A percentile compares a stretch with the other conserved stretches of the same genome.
phyloP scores from a whole-genome alignment of 1,140 invertebrate genomes.

The Phenacoccus solenopsis region DNA sequence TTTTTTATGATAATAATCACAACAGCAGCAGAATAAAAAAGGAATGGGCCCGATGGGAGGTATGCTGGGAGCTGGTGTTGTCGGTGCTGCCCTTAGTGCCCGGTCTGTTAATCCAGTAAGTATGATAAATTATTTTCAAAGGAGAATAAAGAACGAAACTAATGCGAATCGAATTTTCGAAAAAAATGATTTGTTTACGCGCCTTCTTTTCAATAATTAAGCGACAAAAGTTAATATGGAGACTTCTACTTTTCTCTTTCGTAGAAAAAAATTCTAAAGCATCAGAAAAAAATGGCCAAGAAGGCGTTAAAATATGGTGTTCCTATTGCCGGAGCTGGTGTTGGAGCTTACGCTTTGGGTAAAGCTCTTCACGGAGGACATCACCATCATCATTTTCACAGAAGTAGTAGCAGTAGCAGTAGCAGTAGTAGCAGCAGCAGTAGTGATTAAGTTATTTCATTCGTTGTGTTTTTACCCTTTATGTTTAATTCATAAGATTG shows the following conservation, averaged over 20 bases:
- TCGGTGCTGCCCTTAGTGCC: constrained; percentile 19
- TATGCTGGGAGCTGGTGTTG: constrained; percentile 19
- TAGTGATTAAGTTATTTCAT: constrained; percentile 21
- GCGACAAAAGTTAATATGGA: no score
- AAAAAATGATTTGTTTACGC: no score
- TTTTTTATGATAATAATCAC: no score
- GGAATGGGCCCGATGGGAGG: constrained; percentile 16
- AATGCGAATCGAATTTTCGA: no score
- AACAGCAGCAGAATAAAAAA: constrained; percentile 8
- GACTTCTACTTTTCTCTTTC: constrained; percentile 17
- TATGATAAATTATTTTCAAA: no score
- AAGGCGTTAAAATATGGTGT: constrained; percentile 27
- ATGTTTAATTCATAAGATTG: no score
- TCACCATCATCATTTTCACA: constrained; percentile 8
- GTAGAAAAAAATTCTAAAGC: constrained; percentile 28
- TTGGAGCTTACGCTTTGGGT: constrained; percentile 26
- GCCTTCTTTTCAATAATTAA: neutral
- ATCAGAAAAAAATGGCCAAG: constrained; percentile 28
- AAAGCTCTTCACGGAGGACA: constrained; percentile 20
- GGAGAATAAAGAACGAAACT: no score
- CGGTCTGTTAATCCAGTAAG: constrained; percentile 18
- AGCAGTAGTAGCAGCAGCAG: constrained; percentile 25
- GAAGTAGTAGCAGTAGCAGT: constrained; percentile 17
- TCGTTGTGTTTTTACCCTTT: no score
- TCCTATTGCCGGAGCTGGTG: constrained; percentile 25